phyloP scores from a whole-genome alignment of 2,797 vertebrate genomes.

The Sparidentex hasta region DNA sequence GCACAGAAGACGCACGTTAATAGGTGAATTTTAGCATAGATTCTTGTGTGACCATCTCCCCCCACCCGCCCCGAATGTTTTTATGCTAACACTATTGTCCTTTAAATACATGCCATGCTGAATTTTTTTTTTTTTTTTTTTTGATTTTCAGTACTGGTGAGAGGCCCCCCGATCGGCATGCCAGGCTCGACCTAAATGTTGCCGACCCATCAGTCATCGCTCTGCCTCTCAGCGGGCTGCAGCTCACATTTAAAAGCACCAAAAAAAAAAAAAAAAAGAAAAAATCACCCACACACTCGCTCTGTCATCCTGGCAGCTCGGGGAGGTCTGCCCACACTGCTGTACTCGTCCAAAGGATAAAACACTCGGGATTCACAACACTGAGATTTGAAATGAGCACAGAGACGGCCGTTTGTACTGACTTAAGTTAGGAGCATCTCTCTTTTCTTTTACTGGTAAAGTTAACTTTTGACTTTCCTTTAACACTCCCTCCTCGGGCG shows the following conservation, averaged over 20 bases:
- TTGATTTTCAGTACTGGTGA: conserved; percentile 37
- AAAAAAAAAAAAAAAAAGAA: neutral
- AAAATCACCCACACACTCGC: conserved; percentile 41
- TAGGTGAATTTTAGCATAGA: conserved; percentile 64
- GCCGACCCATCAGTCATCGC: conserved; percentile 4
- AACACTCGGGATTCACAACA: conserved; percentile 51
- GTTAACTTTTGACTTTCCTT: conserved; percentile 16
- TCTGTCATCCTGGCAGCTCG: conserved; percentile 26
- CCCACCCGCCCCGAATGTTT: neutral
- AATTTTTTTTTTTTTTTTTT: conserved; percentile 29
- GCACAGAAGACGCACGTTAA: conserved; percentile 40
- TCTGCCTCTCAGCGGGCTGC: conserved; percentile 21
- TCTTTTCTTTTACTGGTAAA: conserved; percentile 18
- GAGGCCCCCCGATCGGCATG: conserved; percentile 28
- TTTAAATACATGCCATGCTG: conserved; percentile 68
- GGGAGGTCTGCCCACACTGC: conserved; percentile 34
- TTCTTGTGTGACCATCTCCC: conserved; percentile 60
- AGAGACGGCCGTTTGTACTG: conserved; percentile 30
- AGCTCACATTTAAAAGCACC: conserved; percentile 45
- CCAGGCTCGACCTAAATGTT: conserved; percentile 19
- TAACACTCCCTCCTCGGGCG: conserved; percentile 36
- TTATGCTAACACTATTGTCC: conserved; percentile 27
- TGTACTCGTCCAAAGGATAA: conserved; percentile 23
- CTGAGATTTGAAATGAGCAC: conserved; percentile 48
- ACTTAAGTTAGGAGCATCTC: conserved; percentile 48